Percentiles rank a stretch among this genome's conserved stretches.
Evolutionary conservation across 2,888 invertebrate species (phyloP).

Genomic region (Andrena bicolor): DNA sequence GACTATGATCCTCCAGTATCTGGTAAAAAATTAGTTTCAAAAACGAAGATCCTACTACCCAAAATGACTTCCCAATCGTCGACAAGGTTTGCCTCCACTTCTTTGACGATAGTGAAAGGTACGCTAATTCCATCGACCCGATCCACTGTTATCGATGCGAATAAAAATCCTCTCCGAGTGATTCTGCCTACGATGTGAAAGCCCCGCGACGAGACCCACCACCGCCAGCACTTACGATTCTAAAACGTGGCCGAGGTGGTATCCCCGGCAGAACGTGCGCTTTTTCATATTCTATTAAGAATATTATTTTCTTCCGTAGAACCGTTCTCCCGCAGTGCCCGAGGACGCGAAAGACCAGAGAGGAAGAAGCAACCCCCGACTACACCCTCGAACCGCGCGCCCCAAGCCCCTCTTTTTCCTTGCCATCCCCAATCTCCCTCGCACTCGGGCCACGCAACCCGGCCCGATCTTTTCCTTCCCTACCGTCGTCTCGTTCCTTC

Average conservation of each 20-base stretch:
- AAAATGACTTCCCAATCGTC: not conserved
- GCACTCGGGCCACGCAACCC: slow-evolving; percentile 17
- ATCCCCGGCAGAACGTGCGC: slow-evolving; percentile 33
- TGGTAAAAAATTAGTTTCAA: not conserved
- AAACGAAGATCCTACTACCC: not conserved
- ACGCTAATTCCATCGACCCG: slow-evolving; percentile 43
- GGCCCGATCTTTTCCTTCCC: slow-evolving; percentile 51
- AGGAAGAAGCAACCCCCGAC: slow-evolving; percentile 64
- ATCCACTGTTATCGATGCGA: slow-evolving; percentile 44
- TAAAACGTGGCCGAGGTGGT: slow-evolving; percentile 32
- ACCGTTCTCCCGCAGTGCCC: slow-evolving; percentile 54
- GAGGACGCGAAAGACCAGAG: slow-evolving; percentile 62
- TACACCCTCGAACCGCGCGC: not conserved
- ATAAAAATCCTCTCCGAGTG: slow-evolving; percentile 26
- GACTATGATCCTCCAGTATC: not conserved
- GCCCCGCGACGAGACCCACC: not conserved
- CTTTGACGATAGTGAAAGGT: slow-evolving; percentile 20
- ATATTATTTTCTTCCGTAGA: slow-evolving; percentile 65
- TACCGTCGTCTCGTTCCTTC: slow-evolving; percentile 31
- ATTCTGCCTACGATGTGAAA: slow-evolving; percentile 13
- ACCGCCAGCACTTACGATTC: slow-evolving; percentile 30
- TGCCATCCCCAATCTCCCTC: slow-evolving; percentile 22
- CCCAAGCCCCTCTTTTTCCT: slow-evolving; percentile 2
- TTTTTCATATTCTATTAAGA: slow-evolving; percentile 61
- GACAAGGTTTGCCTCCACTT: not conserved